Evolutionary conservation across 2,113 vertebrate species (phyloP), one percentile per base, ranked within the genome.

Genomic region (Andinoacara biseriatus): DNA sequence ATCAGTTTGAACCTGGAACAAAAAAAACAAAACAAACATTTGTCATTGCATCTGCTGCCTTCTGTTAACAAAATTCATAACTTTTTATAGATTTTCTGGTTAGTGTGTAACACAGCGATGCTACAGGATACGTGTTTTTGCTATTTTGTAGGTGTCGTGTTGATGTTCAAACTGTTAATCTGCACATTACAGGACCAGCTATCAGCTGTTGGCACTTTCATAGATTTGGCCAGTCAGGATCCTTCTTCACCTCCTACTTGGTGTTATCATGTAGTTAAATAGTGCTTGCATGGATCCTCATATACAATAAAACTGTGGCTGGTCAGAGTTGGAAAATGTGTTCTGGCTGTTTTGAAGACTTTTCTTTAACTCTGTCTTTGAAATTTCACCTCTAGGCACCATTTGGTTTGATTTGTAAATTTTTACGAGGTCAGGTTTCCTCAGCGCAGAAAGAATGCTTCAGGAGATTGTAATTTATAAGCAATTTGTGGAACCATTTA

Each of bases 141-240:
- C n/a, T 26, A 11, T 49, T 29, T 49, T 15, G 10, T 49, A 49
- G 40, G 15, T 4, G 63, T 29, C 9, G 46, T 15, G 40, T 18
- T 46, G 14, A 49, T 67, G 11, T 29, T 11, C 0, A 26, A 69
- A 49, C 40, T 26, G 22, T 46, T 26, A 26, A 46, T 67, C 40
- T 46, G 40, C 14, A 46, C 22, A 67, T 67, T 67, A 46, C 10
- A 67, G 0, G 0, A 46, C 0, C 1, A 33, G 7, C 33, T 33
- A 33, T 46, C 15, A 1, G 38, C 38, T 65, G 43, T 1, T 46
- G 38, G 0, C 62, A 65, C 14, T 46, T 15, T 67, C 62, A 43
- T 67, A 26, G 22, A 6, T 67, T 17, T 67, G 63, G 26, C 22
- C 0, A 46, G 63, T 67, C 46, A 2, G 22, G 26, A 3, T 15